A percentile compares a stretch with the other conserved stretches of the same genome.
These are phyloP conservation scores for Ladona fulva DNA, from an alignment of 1,140 invertebrate genomes.

Conservation along the genomic window DNA sequence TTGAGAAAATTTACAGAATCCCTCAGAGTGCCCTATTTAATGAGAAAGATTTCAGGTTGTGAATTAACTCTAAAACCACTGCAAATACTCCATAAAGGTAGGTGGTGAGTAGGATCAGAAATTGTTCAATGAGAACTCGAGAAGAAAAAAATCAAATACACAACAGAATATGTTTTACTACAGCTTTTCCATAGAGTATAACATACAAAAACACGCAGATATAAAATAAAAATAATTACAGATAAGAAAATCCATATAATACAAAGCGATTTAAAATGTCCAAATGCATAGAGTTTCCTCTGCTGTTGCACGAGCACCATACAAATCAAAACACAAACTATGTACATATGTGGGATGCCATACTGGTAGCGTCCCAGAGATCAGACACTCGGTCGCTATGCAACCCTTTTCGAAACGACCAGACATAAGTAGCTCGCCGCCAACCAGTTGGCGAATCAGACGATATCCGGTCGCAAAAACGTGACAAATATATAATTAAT, in stretches of 20 bases:
- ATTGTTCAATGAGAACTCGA: too few relatives aligned
- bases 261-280: background rate
- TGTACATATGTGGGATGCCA: background rate
- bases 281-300: background rate
- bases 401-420: background rate
- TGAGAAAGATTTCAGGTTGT: too few relatives aligned
- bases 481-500: background rate
- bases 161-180: conserved; percentile 1
- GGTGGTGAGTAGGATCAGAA: too few relatives aligned
- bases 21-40: too few relatives aligned
- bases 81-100: too few relatives aligned
- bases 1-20: too few relatives aligned
- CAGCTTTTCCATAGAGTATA: background rate
- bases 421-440: background rate
- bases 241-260: background rate
- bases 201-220: background rate
- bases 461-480: background rate
- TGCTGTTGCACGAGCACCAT: background rate
- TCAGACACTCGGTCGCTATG: background rate
- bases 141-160: too few relatives aligned
- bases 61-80: too few relatives aligned
- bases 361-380: background rate
- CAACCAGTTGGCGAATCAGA: background rate
- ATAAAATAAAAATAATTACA: background rate
- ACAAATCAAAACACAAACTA: background rate